Evolutionary conservation across 2,888 invertebrate species (phyloP), one percentile per base, ranked within the genome.

Genomic region (Idaea straminata): DNA sequence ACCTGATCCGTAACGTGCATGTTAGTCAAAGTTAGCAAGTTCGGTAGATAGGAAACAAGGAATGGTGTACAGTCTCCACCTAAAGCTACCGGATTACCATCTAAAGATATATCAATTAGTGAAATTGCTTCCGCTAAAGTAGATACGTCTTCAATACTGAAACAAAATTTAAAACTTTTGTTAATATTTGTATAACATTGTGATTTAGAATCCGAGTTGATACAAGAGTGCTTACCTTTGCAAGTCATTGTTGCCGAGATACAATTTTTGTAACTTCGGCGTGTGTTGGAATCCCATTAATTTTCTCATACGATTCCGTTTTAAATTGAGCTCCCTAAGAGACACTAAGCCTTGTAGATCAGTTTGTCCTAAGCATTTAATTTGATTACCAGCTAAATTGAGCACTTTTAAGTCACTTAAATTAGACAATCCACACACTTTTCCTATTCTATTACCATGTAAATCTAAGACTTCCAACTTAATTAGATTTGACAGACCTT

Each of bases 311-410:
- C 96, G 95, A 87, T 99, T 99, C 64, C 98, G 94, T 78, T 98
- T 95, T 58, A 99, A 92, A 90, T 99, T 99, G 63, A 99, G 89
- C 83, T 99, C 98, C 72, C 96, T 95, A 58, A 99, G 87, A 3
- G 96, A 95, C 35, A 94, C 89, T 68, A 99, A 89, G 0, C 98
- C 98, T 72, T 94, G 94, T 66, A 98, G 94, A 82, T 98, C 97
- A 67, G 95, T 94, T 69, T 94, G 94, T 61, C 96, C 96, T 64
- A 98, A 95, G 74, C 93, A 94, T 74, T 95, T 94, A 64, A 99
- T 96, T 83, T 96, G 96, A 91, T 99, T 99, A 35, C 98, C 98
- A 62, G 98, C 98, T 78, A 98, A 93, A 91, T 99, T 99, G 62
- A 99, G 93, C 15, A 98, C 98, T 88, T 98, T 97, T 63, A 99